A percentile compares a stretch with the other conserved stretches of the same genome.
These are phyloP conservation scores for Spinus olivaceus DNA, from an alignment of 2,797 vertebrate species.

Conservation along the genomic window DNA sequence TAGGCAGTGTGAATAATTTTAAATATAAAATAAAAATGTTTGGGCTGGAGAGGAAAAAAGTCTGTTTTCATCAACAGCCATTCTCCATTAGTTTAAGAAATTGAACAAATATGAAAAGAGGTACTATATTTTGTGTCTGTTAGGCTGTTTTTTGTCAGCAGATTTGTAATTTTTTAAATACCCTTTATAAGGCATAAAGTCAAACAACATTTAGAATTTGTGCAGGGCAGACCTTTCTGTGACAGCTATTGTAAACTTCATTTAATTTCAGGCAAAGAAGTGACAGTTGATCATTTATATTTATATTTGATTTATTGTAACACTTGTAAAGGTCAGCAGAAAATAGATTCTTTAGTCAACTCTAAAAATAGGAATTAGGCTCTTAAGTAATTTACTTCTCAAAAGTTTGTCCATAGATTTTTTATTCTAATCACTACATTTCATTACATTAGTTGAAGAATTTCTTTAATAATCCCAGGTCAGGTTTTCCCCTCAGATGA, in stretches of 20 bases:
- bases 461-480: background rate
- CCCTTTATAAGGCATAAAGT: slow-evolving; percentile 44
- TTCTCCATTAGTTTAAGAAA: background rate
- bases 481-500: background rate
- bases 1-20: background rate
- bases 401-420: background rate
- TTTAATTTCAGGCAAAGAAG: background rate
- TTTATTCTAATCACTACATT: background rate
- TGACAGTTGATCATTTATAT: background rate
- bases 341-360: background rate
- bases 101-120: background rate
- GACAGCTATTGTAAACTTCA: background rate
- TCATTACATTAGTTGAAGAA: background rate
- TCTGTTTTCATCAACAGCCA: background rate
- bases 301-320: background rate
- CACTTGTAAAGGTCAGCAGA: background rate
- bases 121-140: background rate
- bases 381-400: background rate
- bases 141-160: slow-evolving; percentile 34
- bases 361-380: background rate
- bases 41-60: background rate
- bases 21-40: background rate
- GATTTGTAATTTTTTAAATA: slow-evolving; percentile 30
- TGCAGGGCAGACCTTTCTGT: background rate
- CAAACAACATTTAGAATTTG: background rate